Evolutionary conservation across 2,888 invertebrate species (phyloP).

Genomic region (Zhengitettix transpicula): DNA sequence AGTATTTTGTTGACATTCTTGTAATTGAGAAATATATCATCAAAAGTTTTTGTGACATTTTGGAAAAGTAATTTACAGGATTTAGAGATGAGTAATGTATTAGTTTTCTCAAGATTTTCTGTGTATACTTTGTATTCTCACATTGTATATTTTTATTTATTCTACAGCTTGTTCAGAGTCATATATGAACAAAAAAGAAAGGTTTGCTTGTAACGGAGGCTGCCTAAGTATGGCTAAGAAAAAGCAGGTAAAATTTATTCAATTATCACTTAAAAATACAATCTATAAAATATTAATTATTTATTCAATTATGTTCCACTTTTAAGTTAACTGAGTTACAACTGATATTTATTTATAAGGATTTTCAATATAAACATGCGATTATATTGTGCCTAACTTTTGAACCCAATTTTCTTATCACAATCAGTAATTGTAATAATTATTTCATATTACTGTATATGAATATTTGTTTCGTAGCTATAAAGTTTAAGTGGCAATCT

Average conservation of each 20-base stretch:
- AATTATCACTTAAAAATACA: neutral
- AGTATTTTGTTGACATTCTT: too few species aligned
- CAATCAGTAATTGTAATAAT: too few species aligned
- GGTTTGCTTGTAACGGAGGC: constrained; percentile 13
- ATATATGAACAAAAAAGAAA: constrained; percentile 11
- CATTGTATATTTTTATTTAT: neutral
- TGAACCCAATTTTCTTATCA: neutral
- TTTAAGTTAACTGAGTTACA: neutral
- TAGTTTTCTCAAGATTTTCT: too few species aligned
- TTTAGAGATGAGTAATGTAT: too few species aligned
- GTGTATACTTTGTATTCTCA: too few species aligned
- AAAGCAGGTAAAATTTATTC: constrained; percentile 2
- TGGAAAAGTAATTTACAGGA: too few species aligned
- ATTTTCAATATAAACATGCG: neutral
- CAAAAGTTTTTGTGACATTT: too few species aligned
- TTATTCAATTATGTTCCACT: neutral
- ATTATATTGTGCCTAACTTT: neutral
- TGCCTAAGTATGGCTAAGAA: constrained; percentile 11
- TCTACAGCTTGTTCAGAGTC: constrained; percentile 13
- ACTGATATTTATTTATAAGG: neutral
- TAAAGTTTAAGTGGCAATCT: too few species aligned
- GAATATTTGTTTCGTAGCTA: too few species aligned
- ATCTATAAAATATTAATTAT: neutral
- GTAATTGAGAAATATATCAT: too few species aligned
- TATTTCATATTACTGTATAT: too few species aligned